Base-by-base conservation (phyloP, 2,888 invertebrate genomes). In the Drosophila gaucha region DNA sequence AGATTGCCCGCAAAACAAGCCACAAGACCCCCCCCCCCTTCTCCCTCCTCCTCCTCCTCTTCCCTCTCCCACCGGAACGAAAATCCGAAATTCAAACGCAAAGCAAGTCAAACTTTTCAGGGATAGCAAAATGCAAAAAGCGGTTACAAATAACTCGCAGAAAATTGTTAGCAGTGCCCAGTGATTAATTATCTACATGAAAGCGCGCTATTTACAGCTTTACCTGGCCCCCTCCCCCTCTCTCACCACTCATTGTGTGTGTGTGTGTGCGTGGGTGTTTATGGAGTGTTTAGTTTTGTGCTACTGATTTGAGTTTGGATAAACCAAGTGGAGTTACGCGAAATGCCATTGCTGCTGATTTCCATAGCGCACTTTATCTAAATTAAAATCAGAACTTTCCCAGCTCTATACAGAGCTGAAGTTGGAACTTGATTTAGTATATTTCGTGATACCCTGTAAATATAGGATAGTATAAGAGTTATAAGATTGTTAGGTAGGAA, bases 141-240 rank as follows among this genome's bases (percentile, higher is more conserved):
- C 41, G 51, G 47, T 54, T 43, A 59, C 52, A 77, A 74, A 77
- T 63, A 72, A 51, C 78, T 72, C 33, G 73, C 41, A 41, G 73
- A 73, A 74, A 74, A 76, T 70, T 76, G 77, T 71, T 66, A 56
- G 77, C 66, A 76, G 72, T 71, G 72, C 58, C 67, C 69, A 67
- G 80, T 84, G 84, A 85, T 85, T 88, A 85, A 85, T 85, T 85
- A 85, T 88, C 88, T 86, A 83, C 88, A 85, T 88, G 88, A 85
- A 85, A 85, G 88, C 88, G 73, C 71, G 84, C 86, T 83, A 85
- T 88, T 84, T 88, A 77, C 88, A 77, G 76, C 69, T 72, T 63
- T 80, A 84, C 85, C 85, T 80, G 43, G 9, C 26, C 18, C 12
- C 22, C 31, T 16, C 14, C 20, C n/a, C 14, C 18, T 20, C 0